Conservation (phyloP, 1,140 invertebrate species). For the Pseudachorutes palmiensis region DNA sequence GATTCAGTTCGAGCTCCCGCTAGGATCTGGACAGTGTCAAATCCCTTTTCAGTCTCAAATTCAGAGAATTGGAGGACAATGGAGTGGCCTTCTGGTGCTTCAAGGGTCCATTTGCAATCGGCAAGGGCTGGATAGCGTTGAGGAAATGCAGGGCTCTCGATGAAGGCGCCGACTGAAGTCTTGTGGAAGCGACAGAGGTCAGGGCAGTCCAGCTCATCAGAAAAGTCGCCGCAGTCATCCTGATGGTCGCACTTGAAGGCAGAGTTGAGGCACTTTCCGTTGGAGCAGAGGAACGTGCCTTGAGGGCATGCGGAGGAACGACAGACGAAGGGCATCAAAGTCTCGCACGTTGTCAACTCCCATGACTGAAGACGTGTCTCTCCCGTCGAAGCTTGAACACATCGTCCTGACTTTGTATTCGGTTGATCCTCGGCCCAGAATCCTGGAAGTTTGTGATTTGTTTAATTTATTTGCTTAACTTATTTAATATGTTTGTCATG, state of each 20-base stretch:
- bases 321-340: conserved; percentile 88
- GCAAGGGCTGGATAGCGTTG: conserved; percentile 79
- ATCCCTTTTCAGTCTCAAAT: conserved; percentile 93
- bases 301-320: conserved; percentile 79
- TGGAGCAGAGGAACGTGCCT: conserved; percentile 84
- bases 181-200: conserved; percentile 82
- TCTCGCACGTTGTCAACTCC: conserved; percentile 87
- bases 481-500: background rate
- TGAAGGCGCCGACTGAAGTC: conserved; percentile 86
- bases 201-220: conserved; percentile 84
- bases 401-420: conserved; percentile 47
- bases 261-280: conserved; percentile 80
- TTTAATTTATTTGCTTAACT: background rate
- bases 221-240: conserved; percentile 84
- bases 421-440: conserved; percentile 83
- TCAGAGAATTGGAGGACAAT: conserved; percentile 88
- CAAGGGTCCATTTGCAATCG: conserved; percentile 94
- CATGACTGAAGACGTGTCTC: conserved; percentile 60
- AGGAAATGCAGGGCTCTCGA: conserved; percentile 89
- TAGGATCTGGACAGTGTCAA: conserved; percentile 90
- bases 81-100: conserved; percentile 89
- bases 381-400: conserved; percentile 38
- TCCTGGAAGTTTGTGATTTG: conserved; percentile 46
- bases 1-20: conserved; percentile 91
- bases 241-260: conserved; percentile 84